A percentile compares a stretch with the other conserved stretches of the same genome.
phyloP scores from a whole-genome alignment of 2,888 invertebrate genomes.

The Opisthograptis luteolata region DNA sequence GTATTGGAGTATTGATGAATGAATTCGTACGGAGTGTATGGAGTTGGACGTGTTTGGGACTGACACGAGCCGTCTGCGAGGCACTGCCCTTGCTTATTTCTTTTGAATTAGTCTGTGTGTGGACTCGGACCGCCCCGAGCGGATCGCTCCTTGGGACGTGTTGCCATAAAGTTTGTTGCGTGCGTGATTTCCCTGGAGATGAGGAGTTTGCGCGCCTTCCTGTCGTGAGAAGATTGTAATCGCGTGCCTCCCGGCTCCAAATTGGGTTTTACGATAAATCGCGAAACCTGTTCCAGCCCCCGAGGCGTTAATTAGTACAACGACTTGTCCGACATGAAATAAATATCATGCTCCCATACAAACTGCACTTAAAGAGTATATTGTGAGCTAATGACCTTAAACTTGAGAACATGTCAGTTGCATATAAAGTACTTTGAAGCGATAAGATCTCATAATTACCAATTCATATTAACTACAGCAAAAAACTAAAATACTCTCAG shows the following conservation, averaged over 20 bases:
- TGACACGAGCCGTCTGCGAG: constrained; percentile 67
- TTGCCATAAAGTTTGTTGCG: constrained; percentile 84
- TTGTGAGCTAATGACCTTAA: constrained; percentile 30
- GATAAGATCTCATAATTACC: constrained; percentile 9
- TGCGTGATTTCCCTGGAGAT: constrained; percentile 85
- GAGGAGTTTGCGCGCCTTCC: constrained; percentile 83
- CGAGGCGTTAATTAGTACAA: constrained; percentile 78
- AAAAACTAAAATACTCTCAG: not conserved
- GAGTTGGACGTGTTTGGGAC: constrained; percentile 58
- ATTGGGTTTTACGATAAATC: constrained; percentile 82
- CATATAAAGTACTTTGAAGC: constrained; percentile 18
- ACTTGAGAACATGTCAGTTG: constrained; percentile 15
- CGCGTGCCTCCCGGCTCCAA: constrained; percentile 82
- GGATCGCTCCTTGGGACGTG: constrained; percentile 79
- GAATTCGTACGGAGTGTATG: constrained; percentile 53
- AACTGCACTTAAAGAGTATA: constrained; percentile 39
- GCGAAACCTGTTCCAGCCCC: constrained; percentile 76
- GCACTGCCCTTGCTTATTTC: constrained; percentile 78
- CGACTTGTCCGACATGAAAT: constrained; percentile 67
- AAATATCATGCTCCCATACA: constrained; percentile 58
- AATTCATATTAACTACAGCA: constrained; percentile 4
- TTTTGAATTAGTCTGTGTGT: constrained; percentile 72
- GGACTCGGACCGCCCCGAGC: constrained; percentile 75
- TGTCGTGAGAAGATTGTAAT: constrained; percentile 85
- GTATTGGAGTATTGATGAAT: constrained; percentile 50